Evolutionary conservation across 2,797 vertebrate species (phyloP).

Genomic region (Mallotus villosus): DNA sequence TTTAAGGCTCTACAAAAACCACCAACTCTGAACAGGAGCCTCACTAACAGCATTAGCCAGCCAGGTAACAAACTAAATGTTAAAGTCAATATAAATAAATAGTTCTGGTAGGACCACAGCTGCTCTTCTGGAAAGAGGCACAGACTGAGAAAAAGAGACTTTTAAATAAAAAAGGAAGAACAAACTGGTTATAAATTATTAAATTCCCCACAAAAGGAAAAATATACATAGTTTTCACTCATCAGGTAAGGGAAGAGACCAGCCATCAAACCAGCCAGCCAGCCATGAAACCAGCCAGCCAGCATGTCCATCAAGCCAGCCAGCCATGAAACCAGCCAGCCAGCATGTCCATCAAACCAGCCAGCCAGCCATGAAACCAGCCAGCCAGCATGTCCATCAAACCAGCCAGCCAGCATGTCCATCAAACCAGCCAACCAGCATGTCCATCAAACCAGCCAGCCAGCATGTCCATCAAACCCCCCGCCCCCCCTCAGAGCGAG

Average conservation of each 20-base stretch:
- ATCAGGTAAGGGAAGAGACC: no score
- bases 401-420: no score
- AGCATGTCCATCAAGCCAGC: not conserved
- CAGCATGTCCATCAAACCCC: not conserved
- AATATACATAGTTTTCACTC: conserved; percentile 57
- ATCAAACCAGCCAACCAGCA: no score
- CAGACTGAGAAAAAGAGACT: conserved; percentile 60
- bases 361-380: not conserved
- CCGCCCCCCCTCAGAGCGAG: conserved; percentile 80
- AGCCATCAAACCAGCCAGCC: no score
- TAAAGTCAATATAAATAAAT: conserved; percentile 65
- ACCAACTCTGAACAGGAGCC: conserved; percentile 83
- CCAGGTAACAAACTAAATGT: conserved; percentile 70
- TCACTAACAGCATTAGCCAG: conserved; percentile 86
- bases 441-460: not conserved
- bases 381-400: not conserved
- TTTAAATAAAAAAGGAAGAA: conserved; percentile 74
- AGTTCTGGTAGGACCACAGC: conserved; percentile 86
- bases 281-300: no score
- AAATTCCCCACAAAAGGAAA: conserved; percentile 74
- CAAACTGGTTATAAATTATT: conserved; percentile 80
- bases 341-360: not conserved
- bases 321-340: no score
- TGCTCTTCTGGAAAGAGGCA: conserved; percentile 78
- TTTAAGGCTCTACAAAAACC: conserved; percentile 93